phyloP scores from a whole-genome alignment of 2,888 invertebrate species.

The Morpho deidamia region DNA sequence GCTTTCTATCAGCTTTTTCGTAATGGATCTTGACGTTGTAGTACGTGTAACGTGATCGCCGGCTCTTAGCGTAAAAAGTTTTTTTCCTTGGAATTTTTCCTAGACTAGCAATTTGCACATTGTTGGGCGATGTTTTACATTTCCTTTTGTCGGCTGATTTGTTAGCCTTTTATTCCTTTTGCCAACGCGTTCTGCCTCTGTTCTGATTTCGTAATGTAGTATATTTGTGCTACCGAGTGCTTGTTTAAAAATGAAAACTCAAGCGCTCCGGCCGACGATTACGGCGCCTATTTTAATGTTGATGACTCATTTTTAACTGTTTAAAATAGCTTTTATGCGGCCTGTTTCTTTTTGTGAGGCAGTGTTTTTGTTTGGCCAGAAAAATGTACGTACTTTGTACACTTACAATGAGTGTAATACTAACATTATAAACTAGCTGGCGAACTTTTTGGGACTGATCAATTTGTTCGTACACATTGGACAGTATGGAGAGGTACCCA shows the following conservation, averaged over 20 bases:
- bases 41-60: slow-evolving; percentile 10
- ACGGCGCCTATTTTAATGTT: slow-evolving; percentile 8
- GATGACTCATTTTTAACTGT: slow-evolving; percentile 11
- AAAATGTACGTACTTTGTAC: too few species aligned
- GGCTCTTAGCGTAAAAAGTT: slow-evolving; percentile 25
- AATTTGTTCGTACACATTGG: too few species aligned
- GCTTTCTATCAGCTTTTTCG: too few species aligned
- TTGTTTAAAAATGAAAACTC: slow-evolving; percentile 22
- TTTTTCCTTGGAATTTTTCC: slow-evolving; percentile 47
- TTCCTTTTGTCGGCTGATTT: slow-evolving; percentile 64
- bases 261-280: slow-evolving; percentile 17
- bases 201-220: slow-evolving; percentile 21
- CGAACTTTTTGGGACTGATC: too few species aligned
- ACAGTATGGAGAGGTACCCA: too few species aligned
- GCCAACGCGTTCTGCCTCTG: slow-evolving; percentile 25
- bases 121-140: slow-evolving; percentile 55
- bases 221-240: slow-evolving; percentile 24
- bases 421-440: too few species aligned
- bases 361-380: too few species aligned
- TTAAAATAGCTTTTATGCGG: too few species aligned
- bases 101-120: slow-evolving; percentile 53
- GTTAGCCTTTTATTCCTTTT: slow-evolving; percentile 41
- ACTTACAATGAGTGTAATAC: too few species aligned
- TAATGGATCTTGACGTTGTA: too few species aligned
- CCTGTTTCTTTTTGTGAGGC: too few species aligned